Conservation (phyloP, 2,113 vertebrate species). For the Xyrauchen texanus region DNA sequence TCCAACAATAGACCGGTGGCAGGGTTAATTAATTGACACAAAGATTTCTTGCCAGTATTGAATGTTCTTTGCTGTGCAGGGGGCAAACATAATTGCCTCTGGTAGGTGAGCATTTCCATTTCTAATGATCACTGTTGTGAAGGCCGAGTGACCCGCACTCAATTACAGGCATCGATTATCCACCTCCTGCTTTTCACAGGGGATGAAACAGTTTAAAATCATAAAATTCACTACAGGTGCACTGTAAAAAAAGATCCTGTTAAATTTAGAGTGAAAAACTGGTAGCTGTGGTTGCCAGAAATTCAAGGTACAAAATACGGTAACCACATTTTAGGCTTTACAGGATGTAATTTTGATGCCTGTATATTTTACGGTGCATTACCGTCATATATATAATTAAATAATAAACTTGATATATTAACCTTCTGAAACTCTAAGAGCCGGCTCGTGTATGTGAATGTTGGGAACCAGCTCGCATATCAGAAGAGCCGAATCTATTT, state of each 20-base stretch:
- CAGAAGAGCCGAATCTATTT: too few species aligned
- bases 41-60: constrained; percentile 31
- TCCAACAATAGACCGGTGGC: constrained; percentile 7
- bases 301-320: too few species aligned
- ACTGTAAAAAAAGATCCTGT: neutral
- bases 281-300: too few species aligned
- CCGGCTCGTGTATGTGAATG: too few species aligned
- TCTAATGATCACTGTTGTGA: constrained; percentile 46
- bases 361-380: too few species aligned
- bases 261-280: too few species aligned
- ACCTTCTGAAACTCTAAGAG: too few species aligned
- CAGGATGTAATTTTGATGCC: too few species aligned
- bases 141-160: constrained; percentile 21
- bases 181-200: constrained; percentile 20
- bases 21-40: constrained; percentile 46
- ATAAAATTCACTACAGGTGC: constrained; percentile 5
- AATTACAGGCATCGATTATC: constrained; percentile 31
- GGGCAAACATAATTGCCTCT: constrained; percentile 44
- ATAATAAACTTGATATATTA: too few species aligned
- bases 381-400: too few species aligned
- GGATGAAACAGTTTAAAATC: constrained; percentile 12
- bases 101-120: constrained; percentile 29
- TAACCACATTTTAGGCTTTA: too few species aligned
- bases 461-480: too few species aligned
- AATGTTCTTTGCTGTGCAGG: constrained; percentile 35